Base-by-base conservation (phyloP, 2,113 vertebrate species). In the Collichthys lucidus region DNA sequence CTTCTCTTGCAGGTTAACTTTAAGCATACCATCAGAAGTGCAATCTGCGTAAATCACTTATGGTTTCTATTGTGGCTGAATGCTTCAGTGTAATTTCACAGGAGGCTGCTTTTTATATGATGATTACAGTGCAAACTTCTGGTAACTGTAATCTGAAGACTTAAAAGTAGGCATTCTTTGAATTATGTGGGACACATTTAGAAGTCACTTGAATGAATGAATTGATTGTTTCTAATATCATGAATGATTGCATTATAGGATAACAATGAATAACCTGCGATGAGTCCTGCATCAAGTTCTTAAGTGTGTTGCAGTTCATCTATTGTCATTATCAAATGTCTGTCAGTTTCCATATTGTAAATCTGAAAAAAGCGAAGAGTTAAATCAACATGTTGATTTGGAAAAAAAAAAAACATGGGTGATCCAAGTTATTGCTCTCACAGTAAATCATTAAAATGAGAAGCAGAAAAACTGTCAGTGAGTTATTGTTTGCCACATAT, bases 51-150 rank as follows among this genome's bases (percentile, higher is more conserved):
- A 16, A 67, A 40, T 56, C 24, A 60, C 26, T 26, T 12, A 20
- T 4, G 17, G 22, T 52, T 56, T 53, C 3, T 16, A 10, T 56
- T 59, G 52, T 62, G 15, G n/a, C 1, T 66, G 44, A 86, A 82
- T 86, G 75, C 24, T 77, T 26, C 22, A 4, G n/a, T 24, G 20
- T 69, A 5, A 47, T 85, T 79, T 71, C 4, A 47, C 53, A 49
- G 47, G 5, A 65, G 52, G 12, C 42, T 75, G 35, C 80, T 89
- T 90, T 88, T 70, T 88, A 62, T 24, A 86, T 91, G 88, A 91
- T 35, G 7, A 22, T 93, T 80, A 29, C 87, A 86, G 91, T 84
- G 50, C 19, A 92, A 92, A 93, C 74, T 76, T 89, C 61, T 66
- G 65, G 79, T 24, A 49, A 56, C 84, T 91, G 86, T 86, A 71